Conservation (phyloP, 2,113 vertebrate species). For the Larimichthys crocea region DNA sequence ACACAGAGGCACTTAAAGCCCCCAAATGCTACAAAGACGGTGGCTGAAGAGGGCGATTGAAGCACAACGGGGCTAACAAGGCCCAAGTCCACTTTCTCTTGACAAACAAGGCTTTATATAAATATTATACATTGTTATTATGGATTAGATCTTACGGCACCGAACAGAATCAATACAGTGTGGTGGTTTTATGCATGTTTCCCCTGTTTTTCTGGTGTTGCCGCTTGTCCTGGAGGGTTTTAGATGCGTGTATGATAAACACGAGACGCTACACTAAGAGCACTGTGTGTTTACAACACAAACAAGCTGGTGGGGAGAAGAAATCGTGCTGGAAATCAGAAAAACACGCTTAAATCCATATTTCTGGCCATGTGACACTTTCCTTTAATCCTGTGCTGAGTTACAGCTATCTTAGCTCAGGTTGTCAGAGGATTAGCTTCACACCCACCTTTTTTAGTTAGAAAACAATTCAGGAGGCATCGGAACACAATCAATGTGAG, state of each 20-base stretch:
- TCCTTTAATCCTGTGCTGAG: neutral
- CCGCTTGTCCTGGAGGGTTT: neutral
- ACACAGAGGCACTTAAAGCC: constrained; percentile 59
- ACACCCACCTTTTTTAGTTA: too few relatives aligned
- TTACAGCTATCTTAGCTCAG: neutral
- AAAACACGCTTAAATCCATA: neutral
- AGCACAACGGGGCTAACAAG: constrained; percentile 17
- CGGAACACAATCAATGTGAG: neutral
- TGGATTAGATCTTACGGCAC: constrained; percentile 19
- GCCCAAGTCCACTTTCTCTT: neutral
- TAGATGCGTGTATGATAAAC: neutral
- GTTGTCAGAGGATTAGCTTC: neutral
- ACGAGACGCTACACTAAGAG: neutral
- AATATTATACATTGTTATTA: constrained; percentile 2
- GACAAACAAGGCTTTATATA: neutral
- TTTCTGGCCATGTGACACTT: neutral
- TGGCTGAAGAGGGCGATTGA: constrained; percentile 19
- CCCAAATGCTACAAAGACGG: constrained; percentile 23
- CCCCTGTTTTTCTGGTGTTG: neutral
- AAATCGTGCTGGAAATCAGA: constrained; percentile 17
- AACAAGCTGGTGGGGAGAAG: neutral
- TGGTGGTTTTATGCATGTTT: constrained; percentile 14
- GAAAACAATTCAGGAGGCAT: neutral
- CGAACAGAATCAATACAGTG: constrained; percentile 25
- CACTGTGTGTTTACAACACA: constrained; percentile 3